Evolutionary conservation across 1,140 invertebrate genomes (phyloP).

Genomic region (Drosophila bocki): DNA sequence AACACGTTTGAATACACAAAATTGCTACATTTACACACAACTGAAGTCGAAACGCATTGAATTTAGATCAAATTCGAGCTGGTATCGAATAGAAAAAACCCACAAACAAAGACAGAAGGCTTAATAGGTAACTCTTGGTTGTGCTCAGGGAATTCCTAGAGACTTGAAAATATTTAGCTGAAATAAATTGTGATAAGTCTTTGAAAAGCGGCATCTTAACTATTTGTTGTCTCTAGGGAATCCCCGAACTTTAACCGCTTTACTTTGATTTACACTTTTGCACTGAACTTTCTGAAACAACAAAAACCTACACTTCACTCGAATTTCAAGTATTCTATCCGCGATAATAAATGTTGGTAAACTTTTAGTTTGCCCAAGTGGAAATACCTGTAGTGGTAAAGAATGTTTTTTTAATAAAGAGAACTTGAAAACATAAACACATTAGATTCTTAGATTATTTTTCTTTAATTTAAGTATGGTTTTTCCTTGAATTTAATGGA

Average conservation of each 20-base stretch:
- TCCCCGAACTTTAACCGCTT: background rate
- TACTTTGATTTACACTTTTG: constrained; percentile 8
- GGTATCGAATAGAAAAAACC: constrained; percentile 77
- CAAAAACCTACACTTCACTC: constrained; percentile 46
- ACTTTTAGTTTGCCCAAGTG: constrained; percentile 30
- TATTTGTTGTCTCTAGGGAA: constrained; percentile 13
- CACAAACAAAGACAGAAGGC: constrained; percentile 37
- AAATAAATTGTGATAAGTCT: constrained; percentile 24
- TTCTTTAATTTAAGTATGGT: background rate
- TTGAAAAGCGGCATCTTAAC: constrained; percentile 7
- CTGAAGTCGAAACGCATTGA: constrained; percentile 79
- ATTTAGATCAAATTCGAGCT: constrained; percentile 83
- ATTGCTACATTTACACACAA: constrained; percentile 53
- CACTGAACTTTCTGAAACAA: constrained; percentile 4
- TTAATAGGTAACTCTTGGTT: constrained; percentile 10
- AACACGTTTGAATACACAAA: constrained; percentile 55
- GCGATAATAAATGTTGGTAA: constrained; percentile 19
- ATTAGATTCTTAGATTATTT: background rate
- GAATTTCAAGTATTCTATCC: constrained; percentile 51
- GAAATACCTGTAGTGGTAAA: constrained; percentile 9
- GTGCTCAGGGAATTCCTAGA: background rate
- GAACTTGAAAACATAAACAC: constrained; percentile 11
- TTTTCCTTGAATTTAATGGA: no score
- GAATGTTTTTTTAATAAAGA: constrained; percentile 21
- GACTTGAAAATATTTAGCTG: constrained; percentile 14